Percentiles rank a stretch among this genome's conserved stretches.
These are phyloP conservation scores for Camponotus fellah DNA, from an alignment of 2,888 invertebrate genomes.

Conservation along the genomic window DNA sequence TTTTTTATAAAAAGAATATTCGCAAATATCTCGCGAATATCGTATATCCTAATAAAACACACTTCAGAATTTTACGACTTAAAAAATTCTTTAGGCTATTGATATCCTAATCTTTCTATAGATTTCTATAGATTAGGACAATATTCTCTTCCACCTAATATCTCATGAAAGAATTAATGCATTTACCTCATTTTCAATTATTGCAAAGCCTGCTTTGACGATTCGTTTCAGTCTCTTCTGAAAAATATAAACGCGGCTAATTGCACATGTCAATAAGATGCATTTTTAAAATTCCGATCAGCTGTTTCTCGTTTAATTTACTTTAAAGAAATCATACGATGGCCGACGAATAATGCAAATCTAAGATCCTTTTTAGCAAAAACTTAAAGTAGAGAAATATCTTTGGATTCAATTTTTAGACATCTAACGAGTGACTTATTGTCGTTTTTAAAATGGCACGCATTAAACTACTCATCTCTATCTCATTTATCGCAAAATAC, in stretches of 20 bases:
- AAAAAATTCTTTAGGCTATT: slow-evolving; percentile 14
- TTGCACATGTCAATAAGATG: neutral
- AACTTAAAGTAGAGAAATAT: neutral
- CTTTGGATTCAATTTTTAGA: neutral
- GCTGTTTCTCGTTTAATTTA: neutral
- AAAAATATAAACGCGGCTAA: slow-evolving; percentile 3
- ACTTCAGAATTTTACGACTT: neutral
- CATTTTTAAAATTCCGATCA: neutral
- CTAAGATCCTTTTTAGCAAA: neutral
- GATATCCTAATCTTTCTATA: neutral
- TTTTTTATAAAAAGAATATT: slow-evolving; percentile 3
- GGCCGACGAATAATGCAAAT: neutral
- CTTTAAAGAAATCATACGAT: neutral
- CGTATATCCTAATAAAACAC: neutral
- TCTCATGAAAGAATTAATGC: neutral
- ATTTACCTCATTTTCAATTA: neutral
- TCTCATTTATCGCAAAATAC: slow-evolving; percentile 8
- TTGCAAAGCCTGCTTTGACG: slow-evolving; percentile 7
- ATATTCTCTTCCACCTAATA: neutral
- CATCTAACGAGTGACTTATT: slow-evolving; percentile 26
- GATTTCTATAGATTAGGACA: neutral
- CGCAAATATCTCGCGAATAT: slow-evolving; percentile 6
- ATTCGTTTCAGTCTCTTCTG: slow-evolving; percentile 3
- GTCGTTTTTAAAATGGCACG: neutral
- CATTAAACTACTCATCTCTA: neutral